These are phyloP conservation scores for Lepidonotus clava DNA, from an alignment of 2,888 invertebrate species.

Conservation along the genomic window DNA sequence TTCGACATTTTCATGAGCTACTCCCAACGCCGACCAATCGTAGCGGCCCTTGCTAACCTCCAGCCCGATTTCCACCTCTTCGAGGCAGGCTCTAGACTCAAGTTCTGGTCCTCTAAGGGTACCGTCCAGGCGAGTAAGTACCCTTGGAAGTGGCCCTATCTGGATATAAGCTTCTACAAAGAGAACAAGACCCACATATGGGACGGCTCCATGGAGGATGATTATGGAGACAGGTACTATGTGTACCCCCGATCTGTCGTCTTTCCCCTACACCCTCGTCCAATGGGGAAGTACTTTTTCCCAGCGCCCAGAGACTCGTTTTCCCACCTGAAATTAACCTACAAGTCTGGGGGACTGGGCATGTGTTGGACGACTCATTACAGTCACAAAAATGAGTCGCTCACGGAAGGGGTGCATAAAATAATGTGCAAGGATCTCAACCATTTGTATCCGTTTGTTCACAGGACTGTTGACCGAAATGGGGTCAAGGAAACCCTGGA, in stretches of 20 bases:
- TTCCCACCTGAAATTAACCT: slow-evolving; percentile 59
- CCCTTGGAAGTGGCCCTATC: slow-evolving; percentile 66
- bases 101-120: slow-evolving; percentile 59
- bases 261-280: slow-evolving; percentile 64
- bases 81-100: slow-evolving; percentile 58
- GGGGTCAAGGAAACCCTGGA: slow-evolving; percentile 60
- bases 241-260: slow-evolving; percentile 61
- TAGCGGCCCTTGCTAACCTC: slow-evolving; percentile 5
- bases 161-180: slow-evolving; percentile 65
- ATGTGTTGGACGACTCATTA: slow-evolving; percentile 62
- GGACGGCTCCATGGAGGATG: slow-evolving; percentile 61
- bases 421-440: slow-evolving; percentile 56
- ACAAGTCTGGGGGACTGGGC: slow-evolving; percentile 48
- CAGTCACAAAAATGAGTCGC: slow-evolving; percentile 63
- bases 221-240: slow-evolving; percentile 55
- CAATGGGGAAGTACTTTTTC: slow-evolving; percentile 62
- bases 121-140: slow-evolving; percentile 57
- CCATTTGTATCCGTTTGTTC: slow-evolving; percentile 60
- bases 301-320: slow-evolving; percentile 64
- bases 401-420: slow-evolving; percentile 25
- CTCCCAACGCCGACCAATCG: slow-evolving; percentile 29
- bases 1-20: slow-evolving; percentile 61
- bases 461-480: slow-evolving; percentile 35
- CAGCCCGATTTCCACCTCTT: slow-evolving; percentile 54
- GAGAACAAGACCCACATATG: slow-evolving; percentile 65